A percentile compares a stretch with the other conserved stretches of the same genome.
These are phyloP conservation scores for Sinocyclocheilus grahami DNA, from an alignment of 2,113 vertebrate genomes.

Conservation along the genomic window DNA sequence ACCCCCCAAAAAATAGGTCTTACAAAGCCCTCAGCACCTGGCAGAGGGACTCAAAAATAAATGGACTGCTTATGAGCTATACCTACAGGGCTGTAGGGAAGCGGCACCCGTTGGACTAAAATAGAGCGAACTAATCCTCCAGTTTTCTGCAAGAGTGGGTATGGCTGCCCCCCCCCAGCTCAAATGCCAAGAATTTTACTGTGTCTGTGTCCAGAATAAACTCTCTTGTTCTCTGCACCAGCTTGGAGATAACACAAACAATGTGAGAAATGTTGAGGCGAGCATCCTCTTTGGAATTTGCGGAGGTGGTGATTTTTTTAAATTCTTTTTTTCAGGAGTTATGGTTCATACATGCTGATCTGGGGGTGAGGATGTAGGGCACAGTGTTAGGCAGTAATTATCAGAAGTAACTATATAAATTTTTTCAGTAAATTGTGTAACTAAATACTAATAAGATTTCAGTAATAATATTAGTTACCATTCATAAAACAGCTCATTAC, in stretches of 20 bases:
- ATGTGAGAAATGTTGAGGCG: conserved; percentile 55
- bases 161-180: conserved; percentile 35
- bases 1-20: conserved; percentile 13
- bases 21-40: conserved; percentile 42
- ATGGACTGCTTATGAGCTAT: conserved; percentile 34
- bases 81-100: conserved; percentile 32
- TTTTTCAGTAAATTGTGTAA: no score
- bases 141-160: conserved; percentile 44
- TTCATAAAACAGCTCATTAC: no score
- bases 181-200: conserved; percentile 47
- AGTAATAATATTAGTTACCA: no score
- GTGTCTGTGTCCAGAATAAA: conserved; percentile 49
- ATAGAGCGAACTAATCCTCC: conserved; percentile 52
- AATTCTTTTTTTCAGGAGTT: background rate
- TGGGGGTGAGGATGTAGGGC: background rate
- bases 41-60: conserved; percentile 42
- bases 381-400: background rate
- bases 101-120: conserved; percentile 38
- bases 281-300: conserved; percentile 43
- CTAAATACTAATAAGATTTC: no score
- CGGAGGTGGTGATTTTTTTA: background rate
- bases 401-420: no score
- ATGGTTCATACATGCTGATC: background rate
- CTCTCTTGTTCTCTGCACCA: conserved; percentile 52
- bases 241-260: conserved; percentile 67